Evolutionary conservation across 1,140 invertebrate genomes (phyloP).

Genomic region (Halesus radiatus): DNA sequence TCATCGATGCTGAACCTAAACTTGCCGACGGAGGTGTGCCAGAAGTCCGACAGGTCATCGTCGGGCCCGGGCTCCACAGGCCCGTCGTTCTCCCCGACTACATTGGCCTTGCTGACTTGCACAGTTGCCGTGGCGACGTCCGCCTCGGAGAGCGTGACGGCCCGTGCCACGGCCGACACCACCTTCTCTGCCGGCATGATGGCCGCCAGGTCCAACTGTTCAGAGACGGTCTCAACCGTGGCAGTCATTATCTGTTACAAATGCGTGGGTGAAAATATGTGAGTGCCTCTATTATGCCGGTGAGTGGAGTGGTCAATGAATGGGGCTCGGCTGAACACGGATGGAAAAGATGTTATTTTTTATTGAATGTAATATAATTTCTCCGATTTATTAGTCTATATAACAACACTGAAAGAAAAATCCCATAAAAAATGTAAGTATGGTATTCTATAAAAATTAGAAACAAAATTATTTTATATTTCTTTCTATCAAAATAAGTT

Average conservation of each 20-base stretch:
- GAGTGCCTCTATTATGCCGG: background rate
- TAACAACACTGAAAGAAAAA: no score
- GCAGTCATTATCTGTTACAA: slow-evolving; percentile 88
- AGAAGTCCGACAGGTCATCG: slow-evolving; percentile 85
- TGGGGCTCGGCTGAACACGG: background rate
- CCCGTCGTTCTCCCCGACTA: slow-evolving; percentile 80
- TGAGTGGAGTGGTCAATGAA: background rate
- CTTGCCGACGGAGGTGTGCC: slow-evolving; percentile 93
- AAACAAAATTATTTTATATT: no score
- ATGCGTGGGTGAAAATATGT: slow-evolving; percentile 21
- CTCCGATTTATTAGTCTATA: no score
- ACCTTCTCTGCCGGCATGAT: slow-evolving; percentile 87
- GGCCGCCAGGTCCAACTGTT: slow-evolving; percentile 86
- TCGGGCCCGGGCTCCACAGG: slow-evolving; percentile 75
- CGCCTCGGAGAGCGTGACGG: slow-evolving; percentile 89
- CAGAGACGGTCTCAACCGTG: slow-evolving; percentile 92
- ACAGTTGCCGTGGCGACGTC: slow-evolving; percentile 81
- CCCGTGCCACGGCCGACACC: slow-evolving; percentile 84
- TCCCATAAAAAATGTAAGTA: no score
- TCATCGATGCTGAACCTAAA: slow-evolving; percentile 93
- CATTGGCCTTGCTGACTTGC: slow-evolving; percentile 76
- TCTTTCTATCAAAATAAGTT: no score
- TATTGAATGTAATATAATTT: no score
- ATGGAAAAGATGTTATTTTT: background rate
- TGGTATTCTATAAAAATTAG: no score